Conservation (phyloP, 2,888 invertebrate species). For the Chaetoderma sp. region DNA sequence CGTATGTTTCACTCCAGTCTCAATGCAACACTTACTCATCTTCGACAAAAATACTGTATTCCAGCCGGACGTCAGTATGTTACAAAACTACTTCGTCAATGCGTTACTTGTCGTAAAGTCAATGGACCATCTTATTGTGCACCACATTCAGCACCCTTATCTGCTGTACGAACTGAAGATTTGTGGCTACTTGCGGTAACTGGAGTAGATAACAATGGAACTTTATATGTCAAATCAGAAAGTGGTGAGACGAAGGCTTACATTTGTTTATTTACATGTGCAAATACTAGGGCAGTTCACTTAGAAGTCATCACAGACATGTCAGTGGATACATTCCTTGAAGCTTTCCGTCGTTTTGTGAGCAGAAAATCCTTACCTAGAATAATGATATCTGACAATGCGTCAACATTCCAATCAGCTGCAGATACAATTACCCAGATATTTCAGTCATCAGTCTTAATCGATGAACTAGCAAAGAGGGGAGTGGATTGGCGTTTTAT, state of each 20-base stretch:
- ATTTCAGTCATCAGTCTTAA: background rate
- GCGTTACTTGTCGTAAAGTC: conserved; percentile 28
- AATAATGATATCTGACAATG: conserved; percentile 35
- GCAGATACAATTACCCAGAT: background rate
- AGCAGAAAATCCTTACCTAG: conserved; percentile 25
- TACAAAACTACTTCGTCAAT: conserved; percentile 12
- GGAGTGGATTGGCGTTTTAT: conserved; percentile 32
- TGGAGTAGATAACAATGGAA: conserved; percentile 31
- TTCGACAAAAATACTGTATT: conserved; percentile 33
- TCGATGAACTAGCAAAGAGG: conserved; percentile 5
- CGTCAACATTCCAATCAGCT: conserved; percentile 28
- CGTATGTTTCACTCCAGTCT: conserved; percentile 16
- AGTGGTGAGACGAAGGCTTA: conserved; percentile 25
- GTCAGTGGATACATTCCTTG: conserved; percentile 24
- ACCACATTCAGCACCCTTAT: conserved; percentile 28
- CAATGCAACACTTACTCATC: conserved; percentile 15
- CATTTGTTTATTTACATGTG: conserved; percentile 34
- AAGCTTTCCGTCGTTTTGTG: conserved; percentile 26
- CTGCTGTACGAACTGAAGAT: conserved; percentile 13
- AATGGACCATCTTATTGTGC: conserved; percentile 23
- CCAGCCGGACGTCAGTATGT: conserved; percentile 22
- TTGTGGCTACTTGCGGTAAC: conserved; percentile 28
- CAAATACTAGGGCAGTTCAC: conserved; percentile 32
- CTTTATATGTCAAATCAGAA: conserved; percentile 6
- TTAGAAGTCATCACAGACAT: conserved; percentile 29